Conservation (phyloP, 2,797 vertebrate genomes). For the Allochrocebus solatus region DNA sequence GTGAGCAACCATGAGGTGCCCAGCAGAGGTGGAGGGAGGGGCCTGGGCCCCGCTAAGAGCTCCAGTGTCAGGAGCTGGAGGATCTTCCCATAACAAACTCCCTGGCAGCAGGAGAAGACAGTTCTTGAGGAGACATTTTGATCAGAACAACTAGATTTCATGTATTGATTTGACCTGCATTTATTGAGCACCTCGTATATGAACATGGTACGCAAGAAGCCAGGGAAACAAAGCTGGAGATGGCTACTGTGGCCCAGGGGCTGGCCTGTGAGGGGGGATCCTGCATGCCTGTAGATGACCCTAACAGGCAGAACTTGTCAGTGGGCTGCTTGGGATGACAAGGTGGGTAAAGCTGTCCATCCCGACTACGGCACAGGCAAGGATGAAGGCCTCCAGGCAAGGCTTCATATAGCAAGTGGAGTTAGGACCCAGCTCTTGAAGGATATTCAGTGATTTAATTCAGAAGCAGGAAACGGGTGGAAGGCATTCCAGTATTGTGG, state of each 20-base stretch:
- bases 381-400: not conserved
- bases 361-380: fast-evolving
- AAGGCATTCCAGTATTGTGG: not conserved
- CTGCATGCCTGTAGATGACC: too few relatives aligned
- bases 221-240: not conserved
- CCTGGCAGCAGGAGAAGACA: not conserved
- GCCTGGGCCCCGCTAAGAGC: not conserved
- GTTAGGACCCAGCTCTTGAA: not conserved
- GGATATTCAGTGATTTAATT: not conserved
- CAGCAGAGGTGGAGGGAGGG: not conserved
- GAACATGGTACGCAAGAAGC: not conserved
- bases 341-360: too few relatives aligned
- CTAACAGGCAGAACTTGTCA: not conserved
- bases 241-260: too few relatives aligned
- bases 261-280: not conserved
- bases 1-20: not conserved
- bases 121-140: not conserved
- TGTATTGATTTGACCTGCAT: not conserved
- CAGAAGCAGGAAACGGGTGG: not conserved
- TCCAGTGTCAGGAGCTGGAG: not conserved
- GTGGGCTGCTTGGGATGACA: not conserved
- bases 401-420: not conserved
- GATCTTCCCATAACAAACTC: too few relatives aligned
- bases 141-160: not conserved
- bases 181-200: not conserved